Evolutionary conservation across 2,797 vertebrate species (phyloP).

Genomic region (Neoniphon sammara): DNA sequence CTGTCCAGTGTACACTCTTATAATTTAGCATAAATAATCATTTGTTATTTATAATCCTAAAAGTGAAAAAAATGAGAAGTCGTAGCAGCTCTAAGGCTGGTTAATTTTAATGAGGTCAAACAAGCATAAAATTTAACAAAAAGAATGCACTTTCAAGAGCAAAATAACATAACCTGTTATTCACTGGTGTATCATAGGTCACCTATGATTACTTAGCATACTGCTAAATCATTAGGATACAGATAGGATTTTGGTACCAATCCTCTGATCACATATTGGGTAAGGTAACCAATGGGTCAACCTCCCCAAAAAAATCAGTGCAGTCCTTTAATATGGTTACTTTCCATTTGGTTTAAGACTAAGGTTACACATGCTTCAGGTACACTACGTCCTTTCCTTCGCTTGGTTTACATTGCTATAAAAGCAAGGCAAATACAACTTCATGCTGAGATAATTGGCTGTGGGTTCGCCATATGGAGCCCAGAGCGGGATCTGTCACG

Average conservation of each 20-base stretch:
- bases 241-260: background rate
- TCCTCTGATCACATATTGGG: background rate
- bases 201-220: too few species aligned
- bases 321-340: background rate
- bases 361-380: background rate
- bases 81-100: too few species aligned
- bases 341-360: background rate
- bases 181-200: too few species aligned
- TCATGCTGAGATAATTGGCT: conserved; percentile 63
- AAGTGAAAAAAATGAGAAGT: too few species aligned
- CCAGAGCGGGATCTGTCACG: conserved; percentile 47
- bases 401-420: conserved; percentile 7
- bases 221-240: too few species aligned
- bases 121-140: too few species aligned
- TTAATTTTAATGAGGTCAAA: too few species aligned
- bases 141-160: too few species aligned
- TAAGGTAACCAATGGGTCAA: background rate
- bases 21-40: too few species aligned
- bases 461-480: conserved; percentile 36
- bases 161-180: too few species aligned
- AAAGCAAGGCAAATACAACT: conserved; percentile 38
- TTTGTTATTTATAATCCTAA: too few species aligned
- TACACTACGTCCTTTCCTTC: background rate
- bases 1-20: too few species aligned
- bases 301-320: background rate